These are phyloP conservation scores for Crocallis elinguaria DNA, from an alignment of 2,888 invertebrate species.

Conservation along the genomic window DNA sequence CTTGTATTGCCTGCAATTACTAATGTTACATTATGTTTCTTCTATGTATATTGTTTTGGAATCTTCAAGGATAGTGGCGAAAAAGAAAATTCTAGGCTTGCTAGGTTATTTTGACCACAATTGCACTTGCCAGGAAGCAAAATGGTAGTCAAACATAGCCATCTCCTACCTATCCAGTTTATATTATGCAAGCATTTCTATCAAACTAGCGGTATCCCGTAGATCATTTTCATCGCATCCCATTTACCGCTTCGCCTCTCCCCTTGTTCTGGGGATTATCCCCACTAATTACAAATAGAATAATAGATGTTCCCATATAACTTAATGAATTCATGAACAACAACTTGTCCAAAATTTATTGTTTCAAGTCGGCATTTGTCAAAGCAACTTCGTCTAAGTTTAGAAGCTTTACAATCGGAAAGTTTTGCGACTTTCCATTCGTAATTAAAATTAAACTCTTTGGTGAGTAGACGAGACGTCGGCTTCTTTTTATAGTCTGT, in stretches of 20 bases:
- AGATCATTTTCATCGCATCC: constrained; percentile 14
- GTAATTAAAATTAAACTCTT: constrained; percentile 52
- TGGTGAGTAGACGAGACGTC: constrained; percentile 35
- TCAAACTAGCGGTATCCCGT: background rate
- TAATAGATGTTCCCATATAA: constrained; percentile 26
- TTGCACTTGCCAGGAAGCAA: too few species aligned
- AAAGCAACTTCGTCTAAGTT: constrained; percentile 32
- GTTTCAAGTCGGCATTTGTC: constrained; percentile 40
- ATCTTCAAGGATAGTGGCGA: too few species aligned
- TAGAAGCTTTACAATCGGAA: constrained; percentile 37
- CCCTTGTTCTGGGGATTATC: constrained; percentile 13
- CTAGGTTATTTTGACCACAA: too few species aligned
- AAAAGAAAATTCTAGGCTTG: too few species aligned
- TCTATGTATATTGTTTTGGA: too few species aligned
- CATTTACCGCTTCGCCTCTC: constrained; percentile 8
- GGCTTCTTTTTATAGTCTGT: constrained; percentile 6
- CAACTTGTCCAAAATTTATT: constrained; percentile 44
- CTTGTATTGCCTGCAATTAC: too few species aligned
- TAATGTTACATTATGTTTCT: too few species aligned
- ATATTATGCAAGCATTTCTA: background rate
- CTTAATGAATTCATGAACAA: constrained; percentile 41
- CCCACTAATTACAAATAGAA: constrained; percentile 26
- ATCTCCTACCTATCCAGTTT: too few species aligned
- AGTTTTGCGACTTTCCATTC: constrained; percentile 47
- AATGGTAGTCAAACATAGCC: too few species aligned